phyloP scores from a whole-genome alignment of 2,888 invertebrate species.

The Mimas tiliae region DNA sequence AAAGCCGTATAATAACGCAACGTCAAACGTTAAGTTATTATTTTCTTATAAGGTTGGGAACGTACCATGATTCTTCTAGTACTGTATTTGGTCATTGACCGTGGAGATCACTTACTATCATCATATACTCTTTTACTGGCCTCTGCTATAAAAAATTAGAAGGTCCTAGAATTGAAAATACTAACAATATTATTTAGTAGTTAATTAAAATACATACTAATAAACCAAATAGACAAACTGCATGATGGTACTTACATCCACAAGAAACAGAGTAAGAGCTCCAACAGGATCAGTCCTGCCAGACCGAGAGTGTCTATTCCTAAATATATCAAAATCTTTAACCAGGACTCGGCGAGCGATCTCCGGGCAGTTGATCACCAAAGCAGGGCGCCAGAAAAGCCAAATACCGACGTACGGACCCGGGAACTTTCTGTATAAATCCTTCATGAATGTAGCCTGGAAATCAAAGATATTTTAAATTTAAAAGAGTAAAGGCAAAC shows the following conservation, averaged over 20 bases:
- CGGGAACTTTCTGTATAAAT: slow-evolving; percentile 48
- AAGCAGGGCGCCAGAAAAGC: slow-evolving; percentile 64
- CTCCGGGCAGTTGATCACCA: slow-evolving; percentile 61
- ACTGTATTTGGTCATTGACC: no score
- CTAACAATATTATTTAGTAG: no score
- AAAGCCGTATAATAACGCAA: no score
- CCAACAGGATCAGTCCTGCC: slow-evolving; percentile 62
- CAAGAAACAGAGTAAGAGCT: slow-evolving; percentile 54
- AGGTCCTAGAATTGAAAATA: no score
- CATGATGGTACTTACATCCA: slow-evolving; percentile 59
- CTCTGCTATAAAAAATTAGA: no score
- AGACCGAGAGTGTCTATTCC: slow-evolving; percentile 54
- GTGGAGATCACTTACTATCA: no score
- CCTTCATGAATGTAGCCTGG: slow-evolving; percentile 57
- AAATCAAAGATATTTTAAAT: slow-evolving; percentile 26
- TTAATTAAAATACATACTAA: no score
- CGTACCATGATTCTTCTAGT: no score
- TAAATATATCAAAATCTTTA: slow-evolving; percentile 60
- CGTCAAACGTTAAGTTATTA: no score
- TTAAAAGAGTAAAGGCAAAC: background rate
- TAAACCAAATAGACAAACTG: no score
- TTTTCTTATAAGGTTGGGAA: no score
- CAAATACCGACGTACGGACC: slow-evolving; percentile 64
- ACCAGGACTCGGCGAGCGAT: slow-evolving; percentile 58
- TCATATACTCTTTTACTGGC: no score